These are phyloP conservation scores for Drosophila heteroneura DNA, from an alignment of 2,888 invertebrate genomes.

Conservation along the genomic window DNA sequence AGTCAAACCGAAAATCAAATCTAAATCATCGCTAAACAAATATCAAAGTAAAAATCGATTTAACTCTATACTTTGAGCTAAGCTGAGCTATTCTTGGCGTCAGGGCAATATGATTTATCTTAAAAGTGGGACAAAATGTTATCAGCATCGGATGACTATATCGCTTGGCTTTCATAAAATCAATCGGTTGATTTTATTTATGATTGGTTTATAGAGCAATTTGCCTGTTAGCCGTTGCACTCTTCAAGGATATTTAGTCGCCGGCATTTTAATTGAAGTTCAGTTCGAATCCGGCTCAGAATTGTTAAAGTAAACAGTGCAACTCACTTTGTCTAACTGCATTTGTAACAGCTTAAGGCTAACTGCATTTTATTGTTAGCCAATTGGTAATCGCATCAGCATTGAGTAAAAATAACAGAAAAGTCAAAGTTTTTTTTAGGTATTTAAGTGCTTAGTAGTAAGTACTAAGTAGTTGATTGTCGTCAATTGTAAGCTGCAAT, in stretches of 20 bases:
- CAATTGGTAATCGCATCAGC: not conserved
- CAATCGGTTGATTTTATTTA: not conserved
- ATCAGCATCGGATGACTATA: not conserved
- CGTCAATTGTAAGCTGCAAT: constrained; percentile 63
- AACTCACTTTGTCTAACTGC: not conserved
- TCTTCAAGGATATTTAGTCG: not conserved
- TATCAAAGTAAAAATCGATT: not conserved
- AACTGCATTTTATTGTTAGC: not conserved
- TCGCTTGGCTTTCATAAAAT: not conserved
- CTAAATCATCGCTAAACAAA: not conserved
- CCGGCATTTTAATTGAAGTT: not conserved
- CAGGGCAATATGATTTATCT: too few species aligned
- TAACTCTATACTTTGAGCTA: too few species aligned
- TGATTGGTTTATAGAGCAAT: not conserved
- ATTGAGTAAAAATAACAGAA: not conserved
- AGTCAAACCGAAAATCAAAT: constrained; percentile 6
- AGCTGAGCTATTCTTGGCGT: too few species aligned
- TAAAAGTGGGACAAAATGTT: not conserved
- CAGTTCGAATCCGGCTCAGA: not conserved
- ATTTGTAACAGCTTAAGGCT: not conserved
- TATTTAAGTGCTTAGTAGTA: constrained; percentile 14
- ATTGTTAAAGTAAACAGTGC: not conserved
- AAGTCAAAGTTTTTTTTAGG: not conserved
- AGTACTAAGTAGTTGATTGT: constrained; percentile 16
- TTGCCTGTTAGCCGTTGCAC: not conserved